Evolutionary conservation across 2,113 vertebrate genomes (phyloP).

Genomic region (Microcebus jonahi): DNA sequence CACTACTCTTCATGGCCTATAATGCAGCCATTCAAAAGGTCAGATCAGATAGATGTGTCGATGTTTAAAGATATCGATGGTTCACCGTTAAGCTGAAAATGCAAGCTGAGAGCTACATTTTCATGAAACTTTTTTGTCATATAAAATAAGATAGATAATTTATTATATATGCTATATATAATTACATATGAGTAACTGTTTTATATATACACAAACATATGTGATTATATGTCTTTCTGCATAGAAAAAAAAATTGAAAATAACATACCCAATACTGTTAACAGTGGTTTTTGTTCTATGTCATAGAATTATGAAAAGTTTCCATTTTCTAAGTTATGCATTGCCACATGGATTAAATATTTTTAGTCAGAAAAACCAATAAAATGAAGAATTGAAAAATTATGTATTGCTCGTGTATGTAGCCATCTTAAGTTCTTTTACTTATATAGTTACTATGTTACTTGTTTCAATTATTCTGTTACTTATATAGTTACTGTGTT

Average conservation of each 20-base stretch:
- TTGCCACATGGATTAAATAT: not conserved
- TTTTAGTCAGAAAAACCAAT: not conserved
- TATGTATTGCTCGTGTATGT: not conserved
- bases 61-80: not conserved
- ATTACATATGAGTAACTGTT: not conserved
- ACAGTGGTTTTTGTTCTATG: not conserved
- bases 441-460: not conserved
- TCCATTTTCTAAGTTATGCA: not conserved
- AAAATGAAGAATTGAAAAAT: not conserved
- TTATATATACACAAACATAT: not conserved
- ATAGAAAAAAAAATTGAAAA: not conserved
- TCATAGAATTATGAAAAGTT: not conserved
- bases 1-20: accelerated
- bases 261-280: not conserved
- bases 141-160: not conserved
- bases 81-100: not conserved
- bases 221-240: not conserved
- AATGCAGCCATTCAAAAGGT: not conserved
- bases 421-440: not conserved
- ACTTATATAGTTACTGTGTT: not conserved
- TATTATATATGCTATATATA: not conserved
- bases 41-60: not conserved
- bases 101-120: not conserved
- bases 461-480: too few species aligned
- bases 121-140: not conserved